These are phyloP conservation scores for Epinephelus fuscoguttatus DNA, from an alignment of 2,113 vertebrate genomes.

Conservation along the genomic window DNA sequence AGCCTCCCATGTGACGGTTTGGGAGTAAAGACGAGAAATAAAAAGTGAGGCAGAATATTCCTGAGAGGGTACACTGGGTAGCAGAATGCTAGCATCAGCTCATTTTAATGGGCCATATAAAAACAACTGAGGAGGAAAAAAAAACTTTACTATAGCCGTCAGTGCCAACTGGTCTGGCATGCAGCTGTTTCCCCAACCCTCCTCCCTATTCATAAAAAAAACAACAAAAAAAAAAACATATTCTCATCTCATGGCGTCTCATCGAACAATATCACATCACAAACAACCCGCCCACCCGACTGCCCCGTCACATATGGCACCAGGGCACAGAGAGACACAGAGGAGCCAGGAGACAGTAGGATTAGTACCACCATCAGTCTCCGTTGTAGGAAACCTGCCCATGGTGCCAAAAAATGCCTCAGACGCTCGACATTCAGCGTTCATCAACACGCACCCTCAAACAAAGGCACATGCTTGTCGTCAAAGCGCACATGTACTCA, in stretches of 20 bases:
- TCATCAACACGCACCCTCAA: conserved; percentile 59
- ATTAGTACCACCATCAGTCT: conserved; percentile 91
- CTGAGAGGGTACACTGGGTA: conserved; percentile 78
- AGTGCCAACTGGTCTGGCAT: conserved; percentile 88
- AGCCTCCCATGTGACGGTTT: conserved; percentile 38
- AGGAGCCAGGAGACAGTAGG: conserved; percentile 82
- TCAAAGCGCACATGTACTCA: conserved; percentile 63
- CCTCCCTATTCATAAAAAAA: conserved; percentile 82
- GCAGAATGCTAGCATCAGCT: conserved; percentile 87
- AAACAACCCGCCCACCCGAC: conserved; percentile 86
- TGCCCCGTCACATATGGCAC: conserved; percentile 89
- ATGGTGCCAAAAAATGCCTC: conserved; percentile 67
- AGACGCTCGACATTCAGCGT: conserved; percentile 49
- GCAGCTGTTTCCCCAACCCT: conserved; percentile 85
- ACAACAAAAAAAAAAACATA: conserved; percentile 66
- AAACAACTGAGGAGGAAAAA: conserved; percentile 82
- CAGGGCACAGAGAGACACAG: conserved; percentile 90
- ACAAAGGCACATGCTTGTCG: conserved; percentile 73
- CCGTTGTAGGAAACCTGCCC: conserved; percentile 88
- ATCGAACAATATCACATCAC: conserved; percentile 91
- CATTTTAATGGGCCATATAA: conserved; percentile 86
- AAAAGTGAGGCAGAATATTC: conserved; percentile 65
- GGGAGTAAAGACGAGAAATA: conserved; percentile 47
- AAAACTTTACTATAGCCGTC: conserved; percentile 82
- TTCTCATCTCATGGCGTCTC: conserved; percentile 88